phyloP scores from a whole-genome alignment of 1,140 invertebrate genomes.

The Trissolcus basalis region DNA sequence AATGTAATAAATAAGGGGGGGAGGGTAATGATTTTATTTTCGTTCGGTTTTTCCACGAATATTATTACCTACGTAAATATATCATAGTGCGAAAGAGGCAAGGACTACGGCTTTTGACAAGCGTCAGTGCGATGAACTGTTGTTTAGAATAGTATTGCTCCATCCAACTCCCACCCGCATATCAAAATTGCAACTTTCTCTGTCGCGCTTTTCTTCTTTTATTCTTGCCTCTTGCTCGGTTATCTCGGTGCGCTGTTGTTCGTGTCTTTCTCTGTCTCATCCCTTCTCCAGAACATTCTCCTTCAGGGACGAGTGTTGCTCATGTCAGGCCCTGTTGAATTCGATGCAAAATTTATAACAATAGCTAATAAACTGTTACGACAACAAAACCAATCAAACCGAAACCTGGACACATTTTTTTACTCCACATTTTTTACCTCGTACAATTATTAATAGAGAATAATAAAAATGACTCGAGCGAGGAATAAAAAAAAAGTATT shows the following conservation, averaged over 20 bases:
- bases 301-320: constrained; percentile 39
- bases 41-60: constrained; percentile 1
- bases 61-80: constrained; percentile 18
- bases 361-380: no score
- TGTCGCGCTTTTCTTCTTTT: constrained; percentile 58
- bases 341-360: neutral
- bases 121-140: constrained; percentile 57
- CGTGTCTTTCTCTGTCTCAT: constrained; percentile 50
- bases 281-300: constrained; percentile 42
- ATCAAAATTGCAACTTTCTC: constrained; percentile 55
- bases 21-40: neutral
- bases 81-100: constrained; percentile 27
- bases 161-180: constrained; percentile 47
- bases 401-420: no score
- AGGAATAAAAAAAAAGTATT: no score
- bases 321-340: neutral
- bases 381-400: neutral
- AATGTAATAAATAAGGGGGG: constrained; percentile 4
- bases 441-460: no score
- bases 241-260: constrained; percentile 29
- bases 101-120: constrained; percentile 56
- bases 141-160: constrained; percentile 57
- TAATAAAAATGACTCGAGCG: no score
- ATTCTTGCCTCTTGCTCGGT: constrained; percentile 52
- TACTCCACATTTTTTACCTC: no score